phyloP scores from a whole-genome alignment of 2,113 vertebrate species.

The Echinops telfairi region DNA sequence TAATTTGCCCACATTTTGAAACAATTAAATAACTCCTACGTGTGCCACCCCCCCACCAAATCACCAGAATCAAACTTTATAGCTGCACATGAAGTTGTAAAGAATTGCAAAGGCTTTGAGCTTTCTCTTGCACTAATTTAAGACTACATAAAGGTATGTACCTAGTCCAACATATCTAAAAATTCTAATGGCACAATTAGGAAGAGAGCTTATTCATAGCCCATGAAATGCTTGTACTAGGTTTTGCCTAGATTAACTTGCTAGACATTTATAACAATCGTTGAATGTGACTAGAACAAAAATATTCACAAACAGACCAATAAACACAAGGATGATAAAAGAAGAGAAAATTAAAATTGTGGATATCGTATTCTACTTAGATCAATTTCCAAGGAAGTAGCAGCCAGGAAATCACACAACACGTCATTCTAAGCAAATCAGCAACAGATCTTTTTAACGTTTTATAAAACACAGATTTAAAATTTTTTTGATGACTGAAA shows the following conservation, averaged over 20 bases:
- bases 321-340: neutral
- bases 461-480: neutral
- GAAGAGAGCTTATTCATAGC: too few relatives aligned
- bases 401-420: neutral
- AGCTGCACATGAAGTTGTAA: too few relatives aligned
- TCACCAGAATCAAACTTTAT: too few relatives aligned
- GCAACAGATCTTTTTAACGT: neutral
- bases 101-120: too few relatives aligned
- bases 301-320: neutral
- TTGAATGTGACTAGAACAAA: neutral
- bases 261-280: constrained; percentile 1
- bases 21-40: too few relatives aligned
- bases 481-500: neutral
- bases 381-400: neutral
- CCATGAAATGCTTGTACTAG: too few relatives aligned
- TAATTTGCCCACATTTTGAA: too few relatives aligned
- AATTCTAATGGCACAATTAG: neutral
- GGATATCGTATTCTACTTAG: neutral
- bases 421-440: neutral
- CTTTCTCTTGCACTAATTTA: too few relatives aligned
- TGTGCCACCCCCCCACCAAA: too few relatives aligned
- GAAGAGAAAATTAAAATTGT: neutral
- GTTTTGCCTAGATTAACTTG: neutral
- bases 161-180: too few relatives aligned
- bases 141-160: too few relatives aligned